A percentile compares a stretch with the other conserved stretches of the same genome.
Conservation (phyloP, 2,113 vertebrate genomes). For the Sinocyclocheilus rhinocerous region DNA sequence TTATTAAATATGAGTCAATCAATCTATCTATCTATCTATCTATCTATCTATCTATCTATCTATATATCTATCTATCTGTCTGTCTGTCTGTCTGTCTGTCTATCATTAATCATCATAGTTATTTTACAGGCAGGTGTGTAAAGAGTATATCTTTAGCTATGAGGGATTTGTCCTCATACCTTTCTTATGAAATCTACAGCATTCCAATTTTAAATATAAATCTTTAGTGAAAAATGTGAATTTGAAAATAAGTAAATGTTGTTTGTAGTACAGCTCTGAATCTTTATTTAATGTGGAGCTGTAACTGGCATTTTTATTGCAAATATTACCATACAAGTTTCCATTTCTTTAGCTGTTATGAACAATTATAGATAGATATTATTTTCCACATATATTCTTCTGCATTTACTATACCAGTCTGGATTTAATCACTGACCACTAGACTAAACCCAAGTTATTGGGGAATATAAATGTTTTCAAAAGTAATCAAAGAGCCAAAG, state of each 20-base stretch:
- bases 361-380: conserved; percentile 31
- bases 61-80: no score
- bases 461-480: conserved; percentile 87
- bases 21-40: no score
- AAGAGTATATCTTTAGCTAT: conserved; percentile 2
- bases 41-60: no score
- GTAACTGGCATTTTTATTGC: conserved; percentile 51
- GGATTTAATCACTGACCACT: conserved; percentile 80
- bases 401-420: conserved; percentile 63
- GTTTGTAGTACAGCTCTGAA: conserved; percentile 36
- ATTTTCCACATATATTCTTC: conserved; percentile 35
- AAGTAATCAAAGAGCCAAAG: conserved; percentile 78
- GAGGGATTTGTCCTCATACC: conserved; percentile 16
- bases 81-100: no score
- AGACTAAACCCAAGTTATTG: conserved; percentile 82
- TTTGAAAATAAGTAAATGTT: conserved; percentile 4
- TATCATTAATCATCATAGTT: no score
- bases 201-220: conserved; percentile 27
- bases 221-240: conserved; percentile 9
- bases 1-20: conserved; percentile 13
- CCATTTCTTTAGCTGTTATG: conserved; percentile 35
- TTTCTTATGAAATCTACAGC: conserved; percentile 11
- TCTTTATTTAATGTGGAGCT: conserved; percentile 45
- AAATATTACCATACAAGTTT: conserved; percentile 42
- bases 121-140: background rate